Evolutionary conservation across 2,113 vertebrate species (phyloP), one percentile per base, ranked within the genome.

Genomic region (Pyxicephalus adspersus): DNA sequence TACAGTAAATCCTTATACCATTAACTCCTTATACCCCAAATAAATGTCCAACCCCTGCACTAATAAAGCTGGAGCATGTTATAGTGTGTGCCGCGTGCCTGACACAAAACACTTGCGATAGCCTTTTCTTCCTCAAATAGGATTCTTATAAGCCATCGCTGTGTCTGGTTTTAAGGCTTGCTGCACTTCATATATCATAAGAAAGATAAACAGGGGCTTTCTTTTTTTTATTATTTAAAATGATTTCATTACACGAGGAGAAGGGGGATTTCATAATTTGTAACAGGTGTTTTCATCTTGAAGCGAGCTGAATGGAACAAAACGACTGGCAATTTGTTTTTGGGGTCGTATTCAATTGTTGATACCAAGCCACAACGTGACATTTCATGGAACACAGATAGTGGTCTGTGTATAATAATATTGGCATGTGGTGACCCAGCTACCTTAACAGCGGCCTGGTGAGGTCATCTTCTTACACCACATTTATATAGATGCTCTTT

Each of bases 241-340:
- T 83, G n/a, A 84, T 85, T 88, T 85, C 83, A 54, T 87, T 88
- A 87, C 84, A 85, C 80, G 73, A 61, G 63, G 55, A 22, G 76
- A 81, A 85, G 85, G 76, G 73, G 77, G 81, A 85, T 76, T 18
- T 64, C 61, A 83, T 89, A 88, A 89, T 89, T 77, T 73, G 0
- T 26, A 87, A 75, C 87, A 89, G 87, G 88, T 89, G 89, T 31
- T 83, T 86, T 80, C 82, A 5, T 71, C 57, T 80, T 66, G 60
- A 29, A 57, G 57, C 70, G 61, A 60, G 64, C 51, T 23, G 29
- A 70, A 51, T 28, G 60, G 68, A 61, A 61, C 16, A 31, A 64
- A 66, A 75, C 28, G 50, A 38, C 50, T 55, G 51, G 61, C 71
- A 82, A 75, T 82, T 63, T 82, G 80, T 82, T 82, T 82, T 64